phyloP scores from a whole-genome alignment of 2,888 invertebrate genomes.

The Hydropsyche betteni region DNA sequence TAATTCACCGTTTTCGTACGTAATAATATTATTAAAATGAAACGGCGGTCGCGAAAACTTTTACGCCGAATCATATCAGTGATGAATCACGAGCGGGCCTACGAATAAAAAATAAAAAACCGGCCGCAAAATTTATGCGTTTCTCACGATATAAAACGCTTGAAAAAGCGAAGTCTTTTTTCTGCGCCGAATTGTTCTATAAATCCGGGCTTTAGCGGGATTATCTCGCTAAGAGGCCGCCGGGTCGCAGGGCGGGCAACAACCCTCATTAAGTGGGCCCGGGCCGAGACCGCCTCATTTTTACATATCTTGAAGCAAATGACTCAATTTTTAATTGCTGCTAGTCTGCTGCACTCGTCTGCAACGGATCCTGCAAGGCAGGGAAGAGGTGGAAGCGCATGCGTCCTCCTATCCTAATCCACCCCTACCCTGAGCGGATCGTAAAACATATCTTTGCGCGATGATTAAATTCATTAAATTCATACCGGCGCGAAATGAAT shows the following conservation, averaged over 20 bases:
- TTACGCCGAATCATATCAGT: too few species aligned
- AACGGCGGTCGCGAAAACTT: too few species aligned
- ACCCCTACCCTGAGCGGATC: slow-evolving; percentile 27
- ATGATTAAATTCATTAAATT: slow-evolving; percentile 47
- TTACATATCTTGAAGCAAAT: background rate
- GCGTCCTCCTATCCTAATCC: background rate
- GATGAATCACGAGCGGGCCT: too few species aligned
- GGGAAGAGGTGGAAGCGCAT: background rate
- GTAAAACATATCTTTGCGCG: slow-evolving; percentile 42
- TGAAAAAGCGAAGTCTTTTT: background rate
- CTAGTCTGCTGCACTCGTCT: background rate
- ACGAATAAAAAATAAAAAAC: too few species aligned
- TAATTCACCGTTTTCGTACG: too few species aligned
- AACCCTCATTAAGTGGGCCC: background rate
- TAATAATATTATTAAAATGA: too few species aligned
- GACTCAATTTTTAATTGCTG: background rate
- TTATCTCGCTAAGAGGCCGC: background rate
- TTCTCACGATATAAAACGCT: too few species aligned
- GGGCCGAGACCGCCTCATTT: slow-evolving; percentile 3
- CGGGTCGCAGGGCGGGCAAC: background rate
- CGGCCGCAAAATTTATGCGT: too few species aligned
- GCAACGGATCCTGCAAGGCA: slow-evolving; percentile 5
- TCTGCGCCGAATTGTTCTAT: slow-evolving; percentile 10
- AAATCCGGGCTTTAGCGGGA: slow-evolving; percentile 10
- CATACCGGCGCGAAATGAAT: slow-evolving; percentile 29